These are phyloP conservation scores for Periophthalmus modestus DNA, from an alignment of 2,113 vertebrate species.

Conservation along the genomic window DNA sequence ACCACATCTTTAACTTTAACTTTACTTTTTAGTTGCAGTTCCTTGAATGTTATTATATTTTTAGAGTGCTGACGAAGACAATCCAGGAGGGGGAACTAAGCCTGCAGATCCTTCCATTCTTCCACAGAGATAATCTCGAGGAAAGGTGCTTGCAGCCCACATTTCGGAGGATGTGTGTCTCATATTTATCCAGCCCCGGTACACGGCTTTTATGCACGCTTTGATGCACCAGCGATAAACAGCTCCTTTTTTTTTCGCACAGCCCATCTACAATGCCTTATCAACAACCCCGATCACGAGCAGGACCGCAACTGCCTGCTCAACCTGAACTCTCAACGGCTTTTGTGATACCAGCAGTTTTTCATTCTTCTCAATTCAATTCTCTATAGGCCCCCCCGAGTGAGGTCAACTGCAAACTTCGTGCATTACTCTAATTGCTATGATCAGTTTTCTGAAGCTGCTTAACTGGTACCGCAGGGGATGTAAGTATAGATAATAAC, in stretches of 20 bases:
- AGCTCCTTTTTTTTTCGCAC: conserved; percentile 56
- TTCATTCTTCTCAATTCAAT: conserved; percentile 31
- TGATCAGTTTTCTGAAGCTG: conserved; percentile 44
- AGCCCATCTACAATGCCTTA: conserved; percentile 67
- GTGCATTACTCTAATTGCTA: conserved; percentile 50
- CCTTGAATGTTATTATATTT: not conserved
- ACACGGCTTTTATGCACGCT: conserved; percentile 62
- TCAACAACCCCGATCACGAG: conserved; percentile 47
- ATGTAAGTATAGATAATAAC: conserved; percentile 59
- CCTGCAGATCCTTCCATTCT: conserved; percentile 67
- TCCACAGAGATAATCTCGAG: conserved; percentile 66
- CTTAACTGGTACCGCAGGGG: conserved; percentile 40
- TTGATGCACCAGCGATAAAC: conserved; percentile 64
- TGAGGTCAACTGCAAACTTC: conserved; percentile 23
- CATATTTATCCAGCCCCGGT: conserved; percentile 64
- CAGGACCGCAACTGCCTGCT: conserved; percentile 51
- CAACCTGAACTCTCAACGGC: conserved; percentile 48
- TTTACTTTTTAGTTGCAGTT: not conserved
- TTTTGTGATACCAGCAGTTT: conserved; percentile 1
- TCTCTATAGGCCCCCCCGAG: conserved; percentile 53
- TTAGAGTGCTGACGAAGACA: conserved; percentile 7
- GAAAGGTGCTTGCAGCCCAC: conserved; percentile 36
- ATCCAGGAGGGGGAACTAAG: conserved; percentile 32
- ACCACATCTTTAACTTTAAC: not conserved
- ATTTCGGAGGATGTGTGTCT: conserved; percentile 52